Percentiles rank a stretch among this genome's conserved stretches.
These are phyloP conservation scores for Ceratosolen solmsi DNA, from an alignment of 1,140 invertebrate genomes.

Conservation along the genomic window DNA sequence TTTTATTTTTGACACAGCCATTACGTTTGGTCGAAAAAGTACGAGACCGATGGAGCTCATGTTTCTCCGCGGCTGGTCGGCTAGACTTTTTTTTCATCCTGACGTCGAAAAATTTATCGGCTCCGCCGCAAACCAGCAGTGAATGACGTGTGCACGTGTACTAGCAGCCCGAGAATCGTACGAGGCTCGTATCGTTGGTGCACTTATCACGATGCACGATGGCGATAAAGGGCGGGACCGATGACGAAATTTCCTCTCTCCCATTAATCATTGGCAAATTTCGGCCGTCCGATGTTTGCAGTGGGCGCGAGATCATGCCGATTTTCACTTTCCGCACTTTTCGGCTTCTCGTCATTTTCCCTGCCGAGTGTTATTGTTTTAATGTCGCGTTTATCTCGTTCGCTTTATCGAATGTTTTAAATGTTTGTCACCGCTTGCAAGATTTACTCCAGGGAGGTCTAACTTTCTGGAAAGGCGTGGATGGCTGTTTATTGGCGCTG, in stretches of 20 bases:
- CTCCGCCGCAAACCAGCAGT: background rate
- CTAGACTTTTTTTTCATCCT: background rate
- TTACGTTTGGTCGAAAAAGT: background rate
- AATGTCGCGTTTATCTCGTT: background rate
- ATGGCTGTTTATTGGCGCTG: background rate
- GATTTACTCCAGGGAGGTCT: background rate
- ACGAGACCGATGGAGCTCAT: background rate
- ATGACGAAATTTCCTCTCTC: slow-evolving; percentile 9
- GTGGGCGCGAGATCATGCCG: background rate
- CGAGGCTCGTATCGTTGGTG: background rate
- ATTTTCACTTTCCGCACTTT: background rate
- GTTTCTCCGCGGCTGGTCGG: background rate
- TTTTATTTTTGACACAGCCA: no score
- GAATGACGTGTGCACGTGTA: background rate
- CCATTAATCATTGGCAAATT: background rate
- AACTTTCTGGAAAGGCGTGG: background rate
- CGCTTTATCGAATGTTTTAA: background rate
- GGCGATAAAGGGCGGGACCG: background rate
- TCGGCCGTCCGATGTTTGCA: background rate
- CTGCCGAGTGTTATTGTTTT: background rate
- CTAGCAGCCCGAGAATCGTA: background rate
- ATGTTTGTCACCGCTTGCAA: background rate
- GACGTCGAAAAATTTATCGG: background rate
- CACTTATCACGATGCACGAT: slow-evolving; percentile 7
- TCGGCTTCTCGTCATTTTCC: background rate